Evolutionary conservation across 2,888 invertebrate genomes (phyloP).

Genomic region (Epirrhoe tristata): DNA sequence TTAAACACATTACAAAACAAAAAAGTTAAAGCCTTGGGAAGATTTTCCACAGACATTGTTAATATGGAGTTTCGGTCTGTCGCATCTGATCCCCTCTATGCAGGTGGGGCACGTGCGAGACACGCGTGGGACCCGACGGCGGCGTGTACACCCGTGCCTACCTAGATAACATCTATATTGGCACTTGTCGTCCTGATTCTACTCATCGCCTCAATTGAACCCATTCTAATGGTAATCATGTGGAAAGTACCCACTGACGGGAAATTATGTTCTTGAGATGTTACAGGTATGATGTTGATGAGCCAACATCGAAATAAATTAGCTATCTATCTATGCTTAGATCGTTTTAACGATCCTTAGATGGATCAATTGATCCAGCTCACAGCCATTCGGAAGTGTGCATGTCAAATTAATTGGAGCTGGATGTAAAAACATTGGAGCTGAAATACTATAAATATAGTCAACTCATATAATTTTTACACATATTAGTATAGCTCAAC

Average conservation of each 20-base stretch:
- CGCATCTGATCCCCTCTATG: conserved; percentile 5
- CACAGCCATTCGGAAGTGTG: too few species aligned
- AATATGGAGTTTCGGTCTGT: neutral
- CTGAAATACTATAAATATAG: too few species aligned
- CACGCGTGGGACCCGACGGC: conserved; percentile 42
- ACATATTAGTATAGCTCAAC: too few species aligned
- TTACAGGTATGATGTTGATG: neutral
- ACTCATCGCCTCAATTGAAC: conserved; percentile 4
- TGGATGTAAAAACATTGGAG: too few species aligned
- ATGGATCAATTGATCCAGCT: too few species aligned
- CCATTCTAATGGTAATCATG: conserved; percentile 21
- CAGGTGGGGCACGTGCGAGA: conserved; percentile 38
- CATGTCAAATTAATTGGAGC: too few species aligned
- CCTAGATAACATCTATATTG: conserved; percentile 34
- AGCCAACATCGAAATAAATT: too few species aligned
- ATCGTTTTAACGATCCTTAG: too few species aligned
- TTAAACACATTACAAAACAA: too few species aligned
- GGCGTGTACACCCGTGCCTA: conserved; percentile 19
- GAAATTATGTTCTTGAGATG: neutral
- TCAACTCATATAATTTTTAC: too few species aligned
- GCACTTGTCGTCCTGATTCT: conserved; percentile 30
- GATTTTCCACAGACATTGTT: too few species aligned
- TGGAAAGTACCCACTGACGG: conserved; percentile 7
- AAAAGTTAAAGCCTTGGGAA: neutral
- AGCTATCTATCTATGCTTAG: too few species aligned